Percentiles rank a stretch among this genome's conserved stretches.
Evolutionary conservation across 2,888 invertebrate species (phyloP).

Genomic region (Metellina segmentata): DNA sequence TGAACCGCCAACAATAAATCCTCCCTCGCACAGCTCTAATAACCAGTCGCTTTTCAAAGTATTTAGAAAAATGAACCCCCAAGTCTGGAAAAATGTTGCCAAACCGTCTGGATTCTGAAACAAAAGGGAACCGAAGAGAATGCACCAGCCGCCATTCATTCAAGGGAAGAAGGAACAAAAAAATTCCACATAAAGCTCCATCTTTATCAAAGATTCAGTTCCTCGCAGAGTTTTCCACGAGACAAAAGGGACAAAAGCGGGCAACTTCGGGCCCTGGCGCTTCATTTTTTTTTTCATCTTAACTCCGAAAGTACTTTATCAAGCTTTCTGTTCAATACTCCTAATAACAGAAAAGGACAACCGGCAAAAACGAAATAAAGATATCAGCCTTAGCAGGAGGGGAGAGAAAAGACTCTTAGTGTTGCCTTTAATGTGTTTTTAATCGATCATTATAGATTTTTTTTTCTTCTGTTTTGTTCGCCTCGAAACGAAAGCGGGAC

Average conservation of each 20-base stretch:
- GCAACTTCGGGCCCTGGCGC: slow-evolving; percentile 3
- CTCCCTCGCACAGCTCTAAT: background rate
- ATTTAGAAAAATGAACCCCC: background rate
- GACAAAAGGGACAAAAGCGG: slow-evolving; percentile 33
- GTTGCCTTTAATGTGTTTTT: slow-evolving; percentile 66
- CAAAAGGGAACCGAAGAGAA: background rate
- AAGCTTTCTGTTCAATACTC: slow-evolving; percentile 54
- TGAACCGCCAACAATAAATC: background rate
- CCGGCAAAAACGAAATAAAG: slow-evolving; percentile 54
- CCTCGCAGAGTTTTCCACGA: slow-evolving; percentile 12
- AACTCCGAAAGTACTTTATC: slow-evolving; percentile 48
- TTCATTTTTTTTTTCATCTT: slow-evolving; percentile 22
- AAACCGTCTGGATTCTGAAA: background rate
- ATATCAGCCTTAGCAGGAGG: slow-evolving; percentile 15
- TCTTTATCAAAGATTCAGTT: slow-evolving; percentile 61
- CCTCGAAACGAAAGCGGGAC: background rate
- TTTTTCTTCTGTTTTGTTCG: background rate
- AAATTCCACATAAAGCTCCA: slow-evolving; percentile 8
- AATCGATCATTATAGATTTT: slow-evolving; percentile 62
- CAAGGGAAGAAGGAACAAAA: background rate
- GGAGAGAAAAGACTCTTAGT: slow-evolving; percentile 36
- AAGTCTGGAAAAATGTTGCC: background rate
- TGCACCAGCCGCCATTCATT: background rate
- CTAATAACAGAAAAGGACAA: slow-evolving; percentile 61
- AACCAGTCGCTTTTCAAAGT: background rate